Conservation (phyloP, 64 coral and sea anemone genomes). For the Stichodactyla mertensii region DNA sequence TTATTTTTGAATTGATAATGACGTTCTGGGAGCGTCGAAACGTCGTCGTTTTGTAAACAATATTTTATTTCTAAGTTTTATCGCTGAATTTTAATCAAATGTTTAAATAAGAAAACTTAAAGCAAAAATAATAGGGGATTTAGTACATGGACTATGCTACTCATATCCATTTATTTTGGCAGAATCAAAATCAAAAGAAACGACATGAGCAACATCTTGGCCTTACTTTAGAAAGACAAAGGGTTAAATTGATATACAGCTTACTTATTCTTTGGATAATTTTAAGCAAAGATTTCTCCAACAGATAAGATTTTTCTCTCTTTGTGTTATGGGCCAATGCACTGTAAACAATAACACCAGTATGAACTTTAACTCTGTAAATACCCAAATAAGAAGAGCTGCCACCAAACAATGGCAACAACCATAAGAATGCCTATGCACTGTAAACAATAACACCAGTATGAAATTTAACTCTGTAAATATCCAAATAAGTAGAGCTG, state of each 20-base stretch:
- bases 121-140: neutral
- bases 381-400: constrained; percentile 1
- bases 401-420: neutral
- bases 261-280: too few relatives aligned
- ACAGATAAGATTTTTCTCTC: too few relatives aligned
- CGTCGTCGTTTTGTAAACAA: too few relatives aligned
- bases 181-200: neutral
- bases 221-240: neutral
- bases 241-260: too few relatives aligned
- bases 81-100: too few relatives aligned
- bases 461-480: neutral
- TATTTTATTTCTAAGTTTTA: too few relatives aligned
- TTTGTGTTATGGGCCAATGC: neutral
- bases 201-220: neutral
- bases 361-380: neutral
- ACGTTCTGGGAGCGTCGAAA: too few relatives aligned
- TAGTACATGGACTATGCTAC: neutral
- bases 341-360: neutral
- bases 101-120: too few relatives aligned
- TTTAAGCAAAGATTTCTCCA: too few relatives aligned
- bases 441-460: neutral
- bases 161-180: neutral
- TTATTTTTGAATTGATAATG: too few relatives aligned
- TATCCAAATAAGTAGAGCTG: neutral
- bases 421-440: neutral